These are phyloP conservation scores for Trematocara nigrifrons DNA, from an alignment of 2,113 vertebrate species.

Conservation along the genomic window DNA sequence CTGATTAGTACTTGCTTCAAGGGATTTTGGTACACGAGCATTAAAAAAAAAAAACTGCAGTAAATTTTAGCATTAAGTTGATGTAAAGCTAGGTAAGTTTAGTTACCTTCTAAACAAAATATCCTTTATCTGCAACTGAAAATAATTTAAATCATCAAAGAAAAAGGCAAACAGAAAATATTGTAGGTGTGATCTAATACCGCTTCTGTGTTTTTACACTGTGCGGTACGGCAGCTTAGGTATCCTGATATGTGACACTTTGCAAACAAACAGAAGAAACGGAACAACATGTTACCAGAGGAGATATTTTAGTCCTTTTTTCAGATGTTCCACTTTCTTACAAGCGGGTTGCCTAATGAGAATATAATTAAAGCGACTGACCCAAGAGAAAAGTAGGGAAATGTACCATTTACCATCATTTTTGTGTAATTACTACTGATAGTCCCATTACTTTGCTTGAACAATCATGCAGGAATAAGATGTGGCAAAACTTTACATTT, in stretches of 20 bases:
- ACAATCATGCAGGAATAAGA: not conserved
- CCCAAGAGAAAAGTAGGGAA: not conserved
- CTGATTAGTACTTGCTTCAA: not conserved
- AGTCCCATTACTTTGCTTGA: not conserved
- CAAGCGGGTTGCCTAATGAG: not conserved
- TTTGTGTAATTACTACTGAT: not conserved
- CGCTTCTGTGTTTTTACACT: not conserved
- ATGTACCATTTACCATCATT: not conserved
- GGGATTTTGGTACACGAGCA: not conserved
- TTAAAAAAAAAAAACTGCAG: not conserved
- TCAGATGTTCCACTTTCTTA: not conserved
- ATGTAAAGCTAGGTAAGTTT: not conserved
- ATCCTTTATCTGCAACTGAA: not conserved
- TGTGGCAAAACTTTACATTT: not conserved
- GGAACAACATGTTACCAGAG: not conserved
- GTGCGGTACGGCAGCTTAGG: not conserved
- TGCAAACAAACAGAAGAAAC: not conserved
- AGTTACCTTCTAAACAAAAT: not conserved
- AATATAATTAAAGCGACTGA: not conserved
- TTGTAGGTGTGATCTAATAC: not conserved
- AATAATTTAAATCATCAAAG: not conserved
- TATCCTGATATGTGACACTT: not conserved
- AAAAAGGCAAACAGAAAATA: not conserved
- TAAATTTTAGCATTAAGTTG: not conserved
- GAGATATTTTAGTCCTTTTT: not conserved